phyloP scores from a whole-genome alignment of 2,888 invertebrate species.

The Julus scandinavius region DNA sequence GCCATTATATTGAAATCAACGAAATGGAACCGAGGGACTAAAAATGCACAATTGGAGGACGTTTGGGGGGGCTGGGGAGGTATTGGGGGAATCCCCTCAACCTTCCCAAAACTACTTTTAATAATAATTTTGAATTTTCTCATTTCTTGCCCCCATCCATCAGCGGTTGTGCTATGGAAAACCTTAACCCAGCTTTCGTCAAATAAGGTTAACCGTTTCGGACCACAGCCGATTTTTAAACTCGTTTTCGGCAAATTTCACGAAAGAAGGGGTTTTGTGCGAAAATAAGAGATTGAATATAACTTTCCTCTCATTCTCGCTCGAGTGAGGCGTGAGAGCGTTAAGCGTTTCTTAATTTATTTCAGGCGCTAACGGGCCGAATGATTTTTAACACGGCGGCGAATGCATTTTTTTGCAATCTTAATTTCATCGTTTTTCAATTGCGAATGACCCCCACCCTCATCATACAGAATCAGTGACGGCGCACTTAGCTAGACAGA shows the following conservation, averaged over 20 bases:
- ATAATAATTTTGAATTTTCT: neutral
- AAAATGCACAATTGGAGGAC: constrained; percentile 18
- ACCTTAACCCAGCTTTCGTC: neutral
- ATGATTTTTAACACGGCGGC: too few species aligned
- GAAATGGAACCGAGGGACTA: neutral
- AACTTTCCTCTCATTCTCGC: neutral
- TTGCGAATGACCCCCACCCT: too few species aligned
- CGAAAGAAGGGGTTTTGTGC: neutral
- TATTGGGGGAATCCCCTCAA: neutral
- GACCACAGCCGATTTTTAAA: neutral
- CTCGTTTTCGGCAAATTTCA: neutral
- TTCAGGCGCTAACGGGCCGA: neutral
- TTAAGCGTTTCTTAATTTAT: neutral
- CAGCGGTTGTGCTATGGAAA: neutral
- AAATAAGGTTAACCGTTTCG: constrained; percentile 21
- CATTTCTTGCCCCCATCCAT: neutral
- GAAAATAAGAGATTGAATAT: neutral
- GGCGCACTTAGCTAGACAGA: too few species aligned
- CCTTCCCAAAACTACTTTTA: neutral
- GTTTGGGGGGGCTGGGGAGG: neutral
- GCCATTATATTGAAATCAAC: constrained; percentile 17
- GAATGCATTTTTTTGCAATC: neutral
- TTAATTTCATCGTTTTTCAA: neutral
- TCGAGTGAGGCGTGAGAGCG: neutral
- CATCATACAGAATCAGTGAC: too few species aligned